Conservation (phyloP, 2,797 vertebrate genomes). For the Sebastes oblongus region DNA sequence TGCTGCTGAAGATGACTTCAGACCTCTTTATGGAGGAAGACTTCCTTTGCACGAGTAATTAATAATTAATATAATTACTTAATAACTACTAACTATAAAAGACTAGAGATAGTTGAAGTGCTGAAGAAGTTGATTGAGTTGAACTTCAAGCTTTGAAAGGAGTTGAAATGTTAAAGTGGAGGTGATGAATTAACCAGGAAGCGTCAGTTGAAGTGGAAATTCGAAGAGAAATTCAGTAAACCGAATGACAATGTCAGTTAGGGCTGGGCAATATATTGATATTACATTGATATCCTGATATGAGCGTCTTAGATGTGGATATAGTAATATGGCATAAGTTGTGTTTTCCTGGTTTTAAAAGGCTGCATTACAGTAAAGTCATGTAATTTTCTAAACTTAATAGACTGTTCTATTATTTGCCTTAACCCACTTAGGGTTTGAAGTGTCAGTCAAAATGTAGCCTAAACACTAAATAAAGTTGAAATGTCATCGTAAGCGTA, state of each 20-base stretch:
- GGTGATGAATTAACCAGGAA: background rate
- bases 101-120: background rate
- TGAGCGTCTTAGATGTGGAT: too few relatives aligned
- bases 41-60: background rate
- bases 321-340: too few relatives aligned
- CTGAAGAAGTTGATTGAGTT: background rate
- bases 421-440: background rate
- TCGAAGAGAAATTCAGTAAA: background rate
- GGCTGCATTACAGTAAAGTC: too few relatives aligned
- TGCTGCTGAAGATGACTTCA: background rate
- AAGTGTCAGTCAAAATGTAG: background rate
- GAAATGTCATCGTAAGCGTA: accelerated
- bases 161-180: background rate
- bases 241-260: accelerated
- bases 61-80: too few relatives aligned
- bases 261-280: too few relatives aligned
- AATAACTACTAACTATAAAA: background rate
- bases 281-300: too few relatives aligned
- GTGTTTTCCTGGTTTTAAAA: too few relatives aligned
- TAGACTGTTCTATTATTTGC: too few relatives aligned
- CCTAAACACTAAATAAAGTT: background rate
- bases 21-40: background rate
- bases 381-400: too few relatives aligned
- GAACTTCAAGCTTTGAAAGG: background rate
- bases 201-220: background rate